Percentiles rank a stretch among this genome's conserved stretches.
Evolutionary conservation across 1,140 invertebrate species (phyloP).

Genomic region (Nilaparvata lugens): DNA sequence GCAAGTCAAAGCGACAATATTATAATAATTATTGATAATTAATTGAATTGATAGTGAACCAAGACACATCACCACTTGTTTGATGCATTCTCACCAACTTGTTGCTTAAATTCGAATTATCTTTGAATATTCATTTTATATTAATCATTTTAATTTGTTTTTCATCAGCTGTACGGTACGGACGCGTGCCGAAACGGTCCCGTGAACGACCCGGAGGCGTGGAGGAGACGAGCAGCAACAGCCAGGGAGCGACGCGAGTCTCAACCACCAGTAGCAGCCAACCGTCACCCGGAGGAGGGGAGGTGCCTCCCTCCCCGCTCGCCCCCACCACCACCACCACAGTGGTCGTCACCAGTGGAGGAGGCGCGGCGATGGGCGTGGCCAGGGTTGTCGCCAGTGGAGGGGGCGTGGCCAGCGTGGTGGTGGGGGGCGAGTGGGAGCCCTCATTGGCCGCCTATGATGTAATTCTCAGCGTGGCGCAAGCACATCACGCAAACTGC

Average conservation of each 20-base stretch:
- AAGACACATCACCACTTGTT: no score
- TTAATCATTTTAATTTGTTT: slow-evolving; percentile 10
- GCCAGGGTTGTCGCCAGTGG: slow-evolving; percentile 26
- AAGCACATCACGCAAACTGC: slow-evolving; percentile 84
- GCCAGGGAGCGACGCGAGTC: slow-evolving; percentile 23
- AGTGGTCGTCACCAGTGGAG: slow-evolving; percentile 27
- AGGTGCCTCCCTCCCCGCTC: slow-evolving; percentile 25
- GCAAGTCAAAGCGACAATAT: no score
- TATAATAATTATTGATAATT: no score
- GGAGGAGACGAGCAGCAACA: slow-evolving; percentile 25
- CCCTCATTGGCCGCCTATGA: slow-evolving; percentile 66
- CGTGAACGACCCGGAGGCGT: slow-evolving; percentile 59
- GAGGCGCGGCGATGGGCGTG: slow-evolving; percentile 26
- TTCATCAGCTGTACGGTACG: slow-evolving; percentile 84
- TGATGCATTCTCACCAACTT: no score
- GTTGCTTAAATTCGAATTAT: no score
- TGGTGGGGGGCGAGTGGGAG: slow-evolving; percentile 14
- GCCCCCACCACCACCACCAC: slow-evolving; percentile 15
- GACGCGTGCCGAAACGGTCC: slow-evolving; percentile 87
- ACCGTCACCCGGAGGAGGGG: no score
- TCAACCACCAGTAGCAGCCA: slow-evolving; percentile 30
- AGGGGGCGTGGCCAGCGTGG: slow-evolving; percentile 26
- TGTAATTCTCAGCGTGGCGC: slow-evolving; percentile 76
- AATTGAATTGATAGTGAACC: no score
- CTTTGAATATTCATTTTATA: no score